phyloP scores from a whole-genome alignment of 2,113 vertebrate genomes.

The Dascyllus trimaculatus region DNA sequence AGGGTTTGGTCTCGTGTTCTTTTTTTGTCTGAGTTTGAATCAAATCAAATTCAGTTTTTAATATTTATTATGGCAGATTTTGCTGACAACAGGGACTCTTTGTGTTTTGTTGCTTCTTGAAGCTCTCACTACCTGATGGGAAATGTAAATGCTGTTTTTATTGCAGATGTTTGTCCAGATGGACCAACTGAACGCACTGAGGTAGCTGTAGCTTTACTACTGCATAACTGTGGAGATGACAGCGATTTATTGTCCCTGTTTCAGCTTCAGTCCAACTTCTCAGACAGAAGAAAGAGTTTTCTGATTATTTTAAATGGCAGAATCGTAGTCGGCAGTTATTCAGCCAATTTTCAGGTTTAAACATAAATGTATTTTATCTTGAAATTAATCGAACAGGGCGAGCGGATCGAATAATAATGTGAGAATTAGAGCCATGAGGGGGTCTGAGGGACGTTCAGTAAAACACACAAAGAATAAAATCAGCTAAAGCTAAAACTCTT shows the following conservation, averaged over 20 bases:
- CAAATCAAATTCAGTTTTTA: too few species aligned
- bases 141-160: background rate
- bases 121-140: conserved; percentile 16
- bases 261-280: background rate
- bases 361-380: too few species aligned
- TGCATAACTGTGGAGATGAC: too few species aligned
- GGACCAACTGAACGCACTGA: background rate
- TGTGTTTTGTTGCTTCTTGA: background rate
- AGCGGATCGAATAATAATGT: background rate
- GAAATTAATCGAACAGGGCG: too few species aligned
- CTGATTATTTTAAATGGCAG: too few species aligned
- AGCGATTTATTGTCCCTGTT: background rate
- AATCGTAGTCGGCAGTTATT: background rate
- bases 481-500: conserved; percentile 62
- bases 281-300: background rate
- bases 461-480: conserved; percentile 58
- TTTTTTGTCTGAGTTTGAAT: too few species aligned
- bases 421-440: conserved; percentile 55
- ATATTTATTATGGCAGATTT: too few species aligned
- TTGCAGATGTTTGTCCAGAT: background rate
- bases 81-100: too few species aligned
- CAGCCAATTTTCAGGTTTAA: background rate
- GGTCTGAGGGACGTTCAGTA: conserved; percentile 37
- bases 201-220: background rate
- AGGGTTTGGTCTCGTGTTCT: too few species aligned